phyloP scores from a whole-genome alignment of 2,888 invertebrate species.

The Eretmocerus hayati region DNA sequence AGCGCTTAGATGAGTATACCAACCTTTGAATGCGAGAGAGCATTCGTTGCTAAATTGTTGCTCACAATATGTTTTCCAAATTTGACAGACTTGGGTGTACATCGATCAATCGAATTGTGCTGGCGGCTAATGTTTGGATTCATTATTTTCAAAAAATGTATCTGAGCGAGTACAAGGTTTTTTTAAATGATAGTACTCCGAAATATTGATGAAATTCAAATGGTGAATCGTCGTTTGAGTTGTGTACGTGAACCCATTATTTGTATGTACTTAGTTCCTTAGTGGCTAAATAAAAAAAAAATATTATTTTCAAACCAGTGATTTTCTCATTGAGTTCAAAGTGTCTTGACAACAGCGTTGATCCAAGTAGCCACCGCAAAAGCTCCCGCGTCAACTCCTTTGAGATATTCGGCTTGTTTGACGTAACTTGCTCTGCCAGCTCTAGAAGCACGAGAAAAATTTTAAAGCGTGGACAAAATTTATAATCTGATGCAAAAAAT shows the following conservation, averaged over 20 bases:
- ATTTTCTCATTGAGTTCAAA: too few species aligned
- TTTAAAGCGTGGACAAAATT: constrained; percentile 2
- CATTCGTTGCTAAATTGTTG: too few species aligned
- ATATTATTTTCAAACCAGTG: background rate
- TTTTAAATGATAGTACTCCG: too few species aligned
- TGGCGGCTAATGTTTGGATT: too few species aligned
- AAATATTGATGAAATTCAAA: too few species aligned
- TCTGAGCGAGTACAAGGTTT: too few species aligned
- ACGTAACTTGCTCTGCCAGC: constrained; percentile 72
- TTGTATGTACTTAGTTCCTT: constrained; percentile 24
- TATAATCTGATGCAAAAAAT: background rate
- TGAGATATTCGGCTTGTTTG: constrained; percentile 46
- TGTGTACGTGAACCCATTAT: constrained; percentile 21
- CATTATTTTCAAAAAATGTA: constrained; percentile 18
- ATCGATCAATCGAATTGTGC: constrained; percentile 19
- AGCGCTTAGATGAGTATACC: constrained; percentile 27
- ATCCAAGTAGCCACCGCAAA: constrained; percentile 60
- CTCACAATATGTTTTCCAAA: too few species aligned
- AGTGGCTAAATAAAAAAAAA: constrained; percentile 16
- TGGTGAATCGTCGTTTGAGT: constrained; percentile 20
- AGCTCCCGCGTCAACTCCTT: constrained; percentile 65
- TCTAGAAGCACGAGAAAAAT: constrained; percentile 35
- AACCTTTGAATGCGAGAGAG: too few species aligned
- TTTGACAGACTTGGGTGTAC: constrained; percentile 13
- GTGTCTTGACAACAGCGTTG: constrained; percentile 51